Base-by-base conservation (phyloP, 2,113 vertebrate species). In the Periophthalmus modestus region DNA sequence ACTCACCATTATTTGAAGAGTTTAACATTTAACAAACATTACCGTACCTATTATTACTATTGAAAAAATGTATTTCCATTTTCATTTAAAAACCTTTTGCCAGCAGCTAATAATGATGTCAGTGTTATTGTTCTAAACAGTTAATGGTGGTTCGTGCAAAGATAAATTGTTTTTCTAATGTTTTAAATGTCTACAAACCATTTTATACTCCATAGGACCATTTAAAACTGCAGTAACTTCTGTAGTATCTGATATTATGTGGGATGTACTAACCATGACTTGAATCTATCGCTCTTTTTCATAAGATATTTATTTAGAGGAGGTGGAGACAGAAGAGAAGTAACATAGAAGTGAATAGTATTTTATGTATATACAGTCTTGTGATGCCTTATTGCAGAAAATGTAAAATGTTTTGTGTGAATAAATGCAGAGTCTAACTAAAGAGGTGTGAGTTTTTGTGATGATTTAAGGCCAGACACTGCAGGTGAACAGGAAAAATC, bases 351-450 rank as follows among this genome's bases (percentile, higher is more conserved):
- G 80, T 74, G 79, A 80, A 87, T 83, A 86, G 80, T 69, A 80
- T 84, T 88, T 85, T 92, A 86, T 94, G 90, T 93, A 92, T 93
- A 92, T 62, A 62, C 57, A 72, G 85, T 87, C 89, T 89, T 92
- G 89, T 92, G 89, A 83, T 93, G 91, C 91, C 84, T 93, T 93
- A 91, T 83, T 91, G 84, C 81, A 90, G 80, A 83, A 85, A 85
- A 82, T 91, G 89, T 92, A 90, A 85, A 82, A 80, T 87, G 90
- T 92, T 90, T 87, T 88, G 89, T 93, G 89, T 93, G 90, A 93
- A 93, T 93, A 93, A 94, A 93, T 89, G 76, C 81, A 90, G 88
- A 88, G 78, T 88, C 84, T 79, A 87, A 84, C 71, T 83, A 66
- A 69, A 66, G n/a, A 46, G 48, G 21, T 10, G 59, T 6, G 55